These are phyloP conservation scores for Tursiops truncatus DNA, from an alignment of 2,113 vertebrate genomes.

Conservation along the genomic window DNA sequence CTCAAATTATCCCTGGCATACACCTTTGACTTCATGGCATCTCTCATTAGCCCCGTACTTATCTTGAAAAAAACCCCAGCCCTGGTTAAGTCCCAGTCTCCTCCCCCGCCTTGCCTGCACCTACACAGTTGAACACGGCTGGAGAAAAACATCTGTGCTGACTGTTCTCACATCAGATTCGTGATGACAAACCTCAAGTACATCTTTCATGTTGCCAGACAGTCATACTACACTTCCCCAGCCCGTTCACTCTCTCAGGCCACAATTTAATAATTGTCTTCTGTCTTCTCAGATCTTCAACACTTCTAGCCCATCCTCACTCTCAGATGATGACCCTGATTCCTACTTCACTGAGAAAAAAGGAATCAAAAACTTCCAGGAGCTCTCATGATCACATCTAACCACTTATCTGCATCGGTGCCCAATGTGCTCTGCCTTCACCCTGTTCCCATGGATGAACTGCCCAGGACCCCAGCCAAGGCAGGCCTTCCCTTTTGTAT, in stretches of 20 bases:
- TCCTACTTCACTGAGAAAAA: neutral
- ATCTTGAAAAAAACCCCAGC: neutral
- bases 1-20: neutral
- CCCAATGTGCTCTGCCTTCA: neutral
- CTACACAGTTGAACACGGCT: neutral
- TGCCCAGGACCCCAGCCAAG: neutral
- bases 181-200: conserved; percentile 17
- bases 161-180: conserved; percentile 1
- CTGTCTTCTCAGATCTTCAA: neutral
- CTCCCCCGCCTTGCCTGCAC: neutral
- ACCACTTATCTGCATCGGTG: neutral
- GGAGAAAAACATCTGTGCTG: neutral
- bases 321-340: neutral
- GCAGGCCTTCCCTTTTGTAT: neutral
- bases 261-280: conserved; percentile 40
- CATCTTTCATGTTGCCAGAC: conserved; percentile 29
- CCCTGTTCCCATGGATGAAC: neutral
- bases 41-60: neutral
- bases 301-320: neutral
- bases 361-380: conserved; percentile 12
- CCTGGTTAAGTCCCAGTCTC: neutral
- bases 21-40: neutral
- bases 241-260: neutral
- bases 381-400: neutral
- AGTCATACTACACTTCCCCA: neutral